Conservation (phyloP, 2,797 vertebrate genomes). For the Eulemur mongoz region DNA sequence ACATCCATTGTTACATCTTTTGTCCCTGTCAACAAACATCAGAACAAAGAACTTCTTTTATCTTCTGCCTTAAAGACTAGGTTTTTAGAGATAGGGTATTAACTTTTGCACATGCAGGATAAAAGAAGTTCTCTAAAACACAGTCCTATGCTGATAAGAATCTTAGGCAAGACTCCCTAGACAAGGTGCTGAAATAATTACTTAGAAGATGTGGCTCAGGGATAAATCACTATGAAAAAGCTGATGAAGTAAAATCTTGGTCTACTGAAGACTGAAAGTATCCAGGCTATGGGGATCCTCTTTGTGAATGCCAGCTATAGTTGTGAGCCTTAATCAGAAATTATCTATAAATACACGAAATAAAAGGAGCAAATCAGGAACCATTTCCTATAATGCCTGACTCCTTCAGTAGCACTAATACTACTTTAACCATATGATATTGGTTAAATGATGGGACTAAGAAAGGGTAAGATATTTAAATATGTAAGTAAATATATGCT, state of each 20-base stretch:
- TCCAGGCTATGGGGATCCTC: background rate
- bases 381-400: background rate
- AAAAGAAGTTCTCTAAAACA: background rate
- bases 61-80: background rate
- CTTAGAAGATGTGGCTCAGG: background rate
- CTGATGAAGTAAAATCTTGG: background rate
- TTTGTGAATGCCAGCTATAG: background rate
- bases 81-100: background rate
- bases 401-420: background rate
- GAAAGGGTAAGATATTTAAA: slow-evolving; percentile 20
- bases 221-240: slow-evolving; percentile 6
- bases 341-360: background rate
- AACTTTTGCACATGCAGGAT: background rate
- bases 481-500: slow-evolving; percentile 10
- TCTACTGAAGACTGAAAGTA: slow-evolving; percentile 22
- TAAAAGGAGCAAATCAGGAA: slow-evolving; percentile 12
- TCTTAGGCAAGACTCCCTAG: background rate
- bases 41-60: slow-evolving; percentile 44
- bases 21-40: background rate
- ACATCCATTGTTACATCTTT: background rate
- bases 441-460: background rate
- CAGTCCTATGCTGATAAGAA: background rate
- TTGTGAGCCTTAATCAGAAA: slow-evolving; percentile 19
- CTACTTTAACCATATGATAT: slow-evolving; percentile 7
- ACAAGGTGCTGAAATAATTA: slow-evolving; percentile 12